phyloP scores from a whole-genome alignment of 2,888 invertebrate species.

The Eurois occulta region DNA sequence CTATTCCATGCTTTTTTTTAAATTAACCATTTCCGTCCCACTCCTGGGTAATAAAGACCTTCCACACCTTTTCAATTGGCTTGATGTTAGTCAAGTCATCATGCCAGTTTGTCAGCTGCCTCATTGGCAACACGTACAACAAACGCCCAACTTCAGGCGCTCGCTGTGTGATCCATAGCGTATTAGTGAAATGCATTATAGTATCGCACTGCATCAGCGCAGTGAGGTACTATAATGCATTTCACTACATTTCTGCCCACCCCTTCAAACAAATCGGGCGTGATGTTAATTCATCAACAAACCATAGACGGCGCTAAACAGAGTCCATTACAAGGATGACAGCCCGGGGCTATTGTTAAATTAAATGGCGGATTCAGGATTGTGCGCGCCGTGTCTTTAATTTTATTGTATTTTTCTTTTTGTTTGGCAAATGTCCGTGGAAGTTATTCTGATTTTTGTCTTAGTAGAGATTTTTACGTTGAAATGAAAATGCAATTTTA shows the following conservation, averaged over 20 bases:
- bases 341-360: constrained; percentile 31
- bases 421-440: background rate
- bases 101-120: too few species aligned
- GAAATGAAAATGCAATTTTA: background rate
- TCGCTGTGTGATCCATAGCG: too few species aligned
- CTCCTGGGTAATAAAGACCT: too few species aligned
- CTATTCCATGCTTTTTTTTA: too few species aligned
- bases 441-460: background rate
- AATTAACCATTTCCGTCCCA: too few species aligned
- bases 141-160: too few species aligned
- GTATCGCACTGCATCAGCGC: too few species aligned
- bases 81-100: too few species aligned
- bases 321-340: constrained; percentile 41
- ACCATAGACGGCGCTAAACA: background rate
- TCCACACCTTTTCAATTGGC: too few species aligned
- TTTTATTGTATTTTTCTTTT: constrained; percentile 14
- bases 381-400: background rate
- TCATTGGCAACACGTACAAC: background rate
- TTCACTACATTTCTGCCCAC: background rate
- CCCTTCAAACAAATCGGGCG: background rate
- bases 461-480: too few species aligned
- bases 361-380: constrained; percentile 24
- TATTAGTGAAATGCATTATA: too few species aligned
- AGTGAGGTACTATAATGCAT: too few species aligned
- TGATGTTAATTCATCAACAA: background rate